phyloP scores from a whole-genome alignment of 2,113 vertebrate species.

The Lucifuga dentata region DNA sequence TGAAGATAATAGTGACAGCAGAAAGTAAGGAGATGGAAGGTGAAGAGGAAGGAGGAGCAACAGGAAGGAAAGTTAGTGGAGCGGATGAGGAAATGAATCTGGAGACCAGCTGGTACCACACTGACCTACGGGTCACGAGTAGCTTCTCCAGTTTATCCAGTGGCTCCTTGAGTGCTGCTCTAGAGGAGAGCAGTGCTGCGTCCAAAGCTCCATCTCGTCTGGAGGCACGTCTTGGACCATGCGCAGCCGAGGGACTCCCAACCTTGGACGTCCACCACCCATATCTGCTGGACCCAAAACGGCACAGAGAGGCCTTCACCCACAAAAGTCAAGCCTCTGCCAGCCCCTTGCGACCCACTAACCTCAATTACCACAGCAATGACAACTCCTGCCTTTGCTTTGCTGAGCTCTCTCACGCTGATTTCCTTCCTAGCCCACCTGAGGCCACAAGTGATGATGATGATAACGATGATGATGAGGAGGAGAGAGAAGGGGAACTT shows the following conservation, averaged over 20 bases:
- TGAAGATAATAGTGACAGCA: slow-evolving; percentile 72
- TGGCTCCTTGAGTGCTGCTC: slow-evolving; percentile 89
- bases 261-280: slow-evolving; percentile 80
- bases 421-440: slow-evolving; percentile 66
- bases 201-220: slow-evolving; percentile 44
- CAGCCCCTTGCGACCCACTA: slow-evolving; percentile 56
- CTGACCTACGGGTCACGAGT: slow-evolving; percentile 84
- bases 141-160: slow-evolving; percentile 94
- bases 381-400: slow-evolving; percentile 81
- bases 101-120: slow-evolving; percentile 88
- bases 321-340: slow-evolving; percentile 34
- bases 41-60: slow-evolving; percentile 61
- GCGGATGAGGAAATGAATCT: slow-evolving; percentile 73
- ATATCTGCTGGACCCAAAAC: slow-evolving; percentile 79
- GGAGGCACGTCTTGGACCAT: slow-evolving; percentile 47
- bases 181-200: slow-evolving; percentile 84
- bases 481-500: slow-evolving; percentile 55
- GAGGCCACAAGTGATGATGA: slow-evolving; percentile 72
- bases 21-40: slow-evolving; percentile 70
- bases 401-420: slow-evolving; percentile 80
- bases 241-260: slow-evolving; percentile 74
- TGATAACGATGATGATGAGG: slow-evolving; percentile 55
- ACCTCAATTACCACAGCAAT: slow-evolving; percentile 64
- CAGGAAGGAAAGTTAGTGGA: slow-evolving; percentile 63
- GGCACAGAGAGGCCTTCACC: background rate